Percentiles rank a stretch among this genome's conserved stretches.
Conservation (phyloP, 2,888 invertebrate species). For the Orthonevra nobilis region DNA sequence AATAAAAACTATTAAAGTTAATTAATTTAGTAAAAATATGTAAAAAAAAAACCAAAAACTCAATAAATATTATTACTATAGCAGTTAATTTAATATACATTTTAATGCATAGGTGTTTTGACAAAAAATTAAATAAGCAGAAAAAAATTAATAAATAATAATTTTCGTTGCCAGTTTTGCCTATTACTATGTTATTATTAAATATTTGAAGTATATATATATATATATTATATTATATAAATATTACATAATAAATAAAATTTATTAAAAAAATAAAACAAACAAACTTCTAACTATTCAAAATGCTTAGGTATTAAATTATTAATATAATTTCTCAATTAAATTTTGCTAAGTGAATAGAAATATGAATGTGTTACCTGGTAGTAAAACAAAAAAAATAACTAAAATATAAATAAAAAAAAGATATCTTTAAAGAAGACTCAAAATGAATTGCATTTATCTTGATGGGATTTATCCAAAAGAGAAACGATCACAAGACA, state of each 20-base stretch:
- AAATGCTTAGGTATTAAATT: conserved; percentile 62
- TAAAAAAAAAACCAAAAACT: conserved; percentile 28
- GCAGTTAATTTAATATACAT: conserved; percentile 58
- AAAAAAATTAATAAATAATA: conserved; percentile 65
- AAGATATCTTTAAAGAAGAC: conserved; percentile 45
- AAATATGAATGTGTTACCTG: conserved; percentile 69
- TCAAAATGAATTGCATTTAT: conserved; percentile 50
- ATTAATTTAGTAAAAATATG: conserved; percentile 64
- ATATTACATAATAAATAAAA: conserved; percentile 69
- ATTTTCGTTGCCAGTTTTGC: conserved; percentile 80
- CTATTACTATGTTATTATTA: conserved; percentile 79
- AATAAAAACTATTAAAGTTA: conserved; percentile 61
- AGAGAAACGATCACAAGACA: conserved; percentile 16
- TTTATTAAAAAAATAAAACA: conserved; percentile 53
- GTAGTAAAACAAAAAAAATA: conserved; percentile 45
- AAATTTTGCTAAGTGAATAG: conserved; percentile 53
- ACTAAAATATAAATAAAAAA: neutral
- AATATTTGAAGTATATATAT: conserved; percentile 74
- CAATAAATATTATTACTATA: conserved; percentile 60
- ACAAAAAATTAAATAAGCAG: conserved; percentile 36
- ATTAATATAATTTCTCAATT: conserved; percentile 51
- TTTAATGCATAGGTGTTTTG: conserved; percentile 62
- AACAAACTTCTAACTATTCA: conserved; percentile 51
- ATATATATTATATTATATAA: conserved; percentile 67
- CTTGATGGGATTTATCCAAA: conserved; percentile 18